Evolutionary conservation across 2,797 vertebrate genomes (phyloP), one percentile per base, ranked within the genome.

Genomic region (Intellagama lesueurii): DNA sequence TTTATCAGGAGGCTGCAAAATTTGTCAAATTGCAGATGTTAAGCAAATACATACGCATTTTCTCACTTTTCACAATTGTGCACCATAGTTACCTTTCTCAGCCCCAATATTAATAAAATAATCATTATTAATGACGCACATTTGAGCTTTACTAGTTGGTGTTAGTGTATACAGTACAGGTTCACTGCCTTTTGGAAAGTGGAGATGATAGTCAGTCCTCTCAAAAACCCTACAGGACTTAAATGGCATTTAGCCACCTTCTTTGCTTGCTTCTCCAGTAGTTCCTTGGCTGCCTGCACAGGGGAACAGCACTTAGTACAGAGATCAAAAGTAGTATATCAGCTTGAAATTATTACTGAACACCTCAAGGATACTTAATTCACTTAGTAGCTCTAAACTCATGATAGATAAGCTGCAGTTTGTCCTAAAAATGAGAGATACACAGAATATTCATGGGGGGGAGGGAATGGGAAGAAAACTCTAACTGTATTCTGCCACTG

Each of bases 1-100:
- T 82, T 26, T 87, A n/a, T 87, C n/a, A 81, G 70, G 32, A 56
- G 26, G 35, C 80, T 73, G 12, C 19, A 56, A 47, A 82, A 88
- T 35, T 24, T 81, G 35, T 16, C 32, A 44, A 40, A 80, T 70
- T 69, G 26, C 44, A 5, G n/a, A 87, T 14, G 49, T 80, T 87
- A 80, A 80, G 22, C 16, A 78, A 78, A 70, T 52, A n/a, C 68
- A 12, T 28, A 28, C 32, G 17, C 14, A 11, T 56, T 81, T 81
- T 26, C 26, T 73, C 30, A 87, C 24, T 40, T 60, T 81, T 68
- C 47, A n/a, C 72, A 69, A 44, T 19, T 64, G 60, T 64, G 60
- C 16, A 64, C 60, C 60, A 56, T 81, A 22, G 16, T 73, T 49
- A 60, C 40, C 47, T 81, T 72, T 81, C 66, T 30, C 16, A 26